phyloP scores from a whole-genome alignment of 2,797 vertebrate species.

The Sitta carolinensis region DNA sequence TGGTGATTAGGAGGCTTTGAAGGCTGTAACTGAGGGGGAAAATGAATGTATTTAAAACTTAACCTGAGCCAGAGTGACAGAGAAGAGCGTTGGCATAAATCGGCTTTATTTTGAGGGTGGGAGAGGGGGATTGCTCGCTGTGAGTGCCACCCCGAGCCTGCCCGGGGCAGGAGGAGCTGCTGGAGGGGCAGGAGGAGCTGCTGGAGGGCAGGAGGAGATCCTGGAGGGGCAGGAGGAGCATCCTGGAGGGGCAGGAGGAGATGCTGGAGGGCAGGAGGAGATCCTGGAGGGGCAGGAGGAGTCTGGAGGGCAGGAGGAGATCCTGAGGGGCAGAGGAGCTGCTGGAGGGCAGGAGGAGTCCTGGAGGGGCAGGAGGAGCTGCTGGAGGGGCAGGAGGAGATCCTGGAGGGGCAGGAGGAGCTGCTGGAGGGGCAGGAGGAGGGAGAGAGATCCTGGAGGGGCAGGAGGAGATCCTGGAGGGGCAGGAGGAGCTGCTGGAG shows the following conservation, averaged over 20 bases:
- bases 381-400: neutral
- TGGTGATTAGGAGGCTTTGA: neutral
- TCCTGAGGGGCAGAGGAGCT: too few species aligned
- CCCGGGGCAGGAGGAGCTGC: neutral
- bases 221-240: too few species aligned
- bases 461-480: too few species aligned
- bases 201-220: neutral
- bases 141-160: neutral
- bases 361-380: neutral
- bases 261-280: too few species aligned
- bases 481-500: too few species aligned
- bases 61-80: neutral
- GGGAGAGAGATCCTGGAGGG: too few species aligned
- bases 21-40: neutral
- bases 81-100: accelerated
- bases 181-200: neutral
- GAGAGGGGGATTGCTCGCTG: accelerated
- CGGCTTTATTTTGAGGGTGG: neutral
- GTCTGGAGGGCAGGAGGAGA: neutral
- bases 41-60: neutral
- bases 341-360: too few species aligned
- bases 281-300: too few species aligned
- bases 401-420: too few species aligned
- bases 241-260: too few species aligned
- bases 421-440: too few species aligned